A percentile compares a stretch with the other conserved stretches of the same genome.
phyloP scores from a whole-genome alignment of 2,888 invertebrate species.

The Caenorhabditis sp. region DNA sequence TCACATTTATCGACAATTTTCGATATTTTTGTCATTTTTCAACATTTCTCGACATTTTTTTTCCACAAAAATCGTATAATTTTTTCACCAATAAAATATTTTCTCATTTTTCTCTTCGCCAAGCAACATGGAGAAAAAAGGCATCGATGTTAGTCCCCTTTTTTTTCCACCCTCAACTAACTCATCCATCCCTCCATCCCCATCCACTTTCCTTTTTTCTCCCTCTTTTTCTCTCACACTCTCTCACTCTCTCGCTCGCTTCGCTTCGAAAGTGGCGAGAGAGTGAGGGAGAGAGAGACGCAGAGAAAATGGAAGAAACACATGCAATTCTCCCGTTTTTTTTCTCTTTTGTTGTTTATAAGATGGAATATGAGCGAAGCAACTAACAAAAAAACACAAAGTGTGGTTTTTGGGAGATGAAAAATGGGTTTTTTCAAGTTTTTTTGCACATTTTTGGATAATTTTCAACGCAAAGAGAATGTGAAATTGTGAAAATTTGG shows the following conservation, averaged over 20 bases:
- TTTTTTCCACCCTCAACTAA: not conserved
- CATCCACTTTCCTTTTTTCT: not conserved
- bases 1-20: too few species aligned
- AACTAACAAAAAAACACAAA: too few species aligned
- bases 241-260: not conserved
- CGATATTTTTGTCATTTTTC: too few species aligned
- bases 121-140: not conserved
- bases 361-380: not conserved
- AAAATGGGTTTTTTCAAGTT: too few species aligned
- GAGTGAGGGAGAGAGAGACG: constrained; percentile 6
- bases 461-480: too few species aligned
- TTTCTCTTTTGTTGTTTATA: not conserved
- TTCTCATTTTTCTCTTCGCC: not conserved
- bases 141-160: not conserved
- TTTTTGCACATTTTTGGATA: too few species aligned
- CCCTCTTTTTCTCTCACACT: not conserved
- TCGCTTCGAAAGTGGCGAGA: not conserved
- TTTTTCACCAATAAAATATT: not conserved
- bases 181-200: not conserved
- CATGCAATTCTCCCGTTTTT: not conserved
- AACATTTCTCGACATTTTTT: too few species aligned
- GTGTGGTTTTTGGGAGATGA: too few species aligned
- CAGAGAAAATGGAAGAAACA: constrained; percentile 19
- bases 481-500: too few species aligned
- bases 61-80: too few species aligned